Conservation (phyloP, 2,888 invertebrate species). For the Himalopsyche tibetana region DNA sequence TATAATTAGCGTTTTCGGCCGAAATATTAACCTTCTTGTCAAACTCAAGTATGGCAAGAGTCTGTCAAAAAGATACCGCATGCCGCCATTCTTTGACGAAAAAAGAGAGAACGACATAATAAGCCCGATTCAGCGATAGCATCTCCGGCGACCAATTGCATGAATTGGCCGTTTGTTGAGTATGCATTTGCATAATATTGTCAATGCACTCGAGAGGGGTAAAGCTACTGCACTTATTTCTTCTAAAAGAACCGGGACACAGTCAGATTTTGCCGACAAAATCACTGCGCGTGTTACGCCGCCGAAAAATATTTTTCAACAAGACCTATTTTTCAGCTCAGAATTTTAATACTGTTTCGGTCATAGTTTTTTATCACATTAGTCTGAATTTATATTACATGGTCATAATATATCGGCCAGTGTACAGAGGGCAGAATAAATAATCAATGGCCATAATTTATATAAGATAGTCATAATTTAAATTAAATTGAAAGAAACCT, state of each 20-base stretch:
- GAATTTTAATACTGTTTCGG: too few species aligned
- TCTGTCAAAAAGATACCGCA: constrained; percentile 44
- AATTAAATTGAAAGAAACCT: too few species aligned
- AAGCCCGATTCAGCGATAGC: constrained; percentile 28
- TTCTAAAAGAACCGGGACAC: constrained; percentile 38
- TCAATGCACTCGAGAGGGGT: constrained; percentile 51
- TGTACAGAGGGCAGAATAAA: too few species aligned
- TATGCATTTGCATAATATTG: constrained; percentile 54
- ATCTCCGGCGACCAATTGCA: constrained; percentile 28
- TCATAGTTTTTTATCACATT: too few species aligned
- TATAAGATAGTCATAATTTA: too few species aligned
- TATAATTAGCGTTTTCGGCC: not conserved
- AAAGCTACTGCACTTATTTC: constrained; percentile 48
- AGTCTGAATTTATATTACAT: too few species aligned
- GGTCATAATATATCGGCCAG: too few species aligned
- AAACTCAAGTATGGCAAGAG: not conserved
- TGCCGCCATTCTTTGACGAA: not conserved
- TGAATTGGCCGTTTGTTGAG: constrained; percentile 52
- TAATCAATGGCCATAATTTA: too few species aligned
- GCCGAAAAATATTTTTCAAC: not conserved
- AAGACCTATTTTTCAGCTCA: too few species aligned
- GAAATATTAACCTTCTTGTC: not conserved
- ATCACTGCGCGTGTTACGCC: not conserved
- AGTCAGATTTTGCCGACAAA: constrained; percentile 51
- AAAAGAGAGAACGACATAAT: constrained; percentile 28